Evolutionary conservation across 92 coral and sea anemone species (phyloP).

Genomic region (Siderastrea radians): DNA sequence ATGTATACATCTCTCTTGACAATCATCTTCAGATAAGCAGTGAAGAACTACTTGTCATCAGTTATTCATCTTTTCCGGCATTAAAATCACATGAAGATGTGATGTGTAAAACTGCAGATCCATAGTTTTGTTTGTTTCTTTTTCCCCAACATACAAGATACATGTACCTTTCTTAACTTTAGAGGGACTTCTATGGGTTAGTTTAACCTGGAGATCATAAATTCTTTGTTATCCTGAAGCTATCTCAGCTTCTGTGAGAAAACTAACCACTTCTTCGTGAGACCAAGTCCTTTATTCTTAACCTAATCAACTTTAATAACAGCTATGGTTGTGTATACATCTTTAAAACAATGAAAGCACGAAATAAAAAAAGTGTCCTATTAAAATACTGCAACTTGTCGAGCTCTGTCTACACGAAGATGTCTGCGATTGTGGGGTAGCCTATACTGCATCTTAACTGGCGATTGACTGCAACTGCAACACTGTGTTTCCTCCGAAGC

Average conservation of each 20-base stretch:
- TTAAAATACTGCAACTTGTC: conserved; percentile 42
- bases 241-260: not conserved
- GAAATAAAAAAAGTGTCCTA: conserved; percentile 7
- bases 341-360: conserved; percentile 1
- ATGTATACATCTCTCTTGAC: too few species aligned
- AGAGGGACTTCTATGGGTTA: not conserved
- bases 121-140: not conserved
- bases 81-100: too few species aligned
- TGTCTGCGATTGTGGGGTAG: conserved; percentile 36
- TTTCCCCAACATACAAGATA: not conserved
- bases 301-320: conserved; percentile 34
- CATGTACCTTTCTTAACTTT: not conserved
- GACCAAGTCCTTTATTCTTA: conserved; percentile 51
- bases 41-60: too few species aligned
- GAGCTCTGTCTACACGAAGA: conserved; percentile 27
- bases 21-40: too few species aligned
- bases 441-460: conserved; percentile 54
- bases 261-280: conserved; percentile 17
- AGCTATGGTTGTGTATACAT: conserved; percentile 16
- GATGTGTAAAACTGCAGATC: too few species aligned
- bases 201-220: not conserved
- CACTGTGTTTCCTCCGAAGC: conserved; percentile 50
- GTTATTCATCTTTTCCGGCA: too few species aligned
- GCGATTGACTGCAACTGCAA: conserved; percentile 37
- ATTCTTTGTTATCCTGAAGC: not conserved